phyloP scores from a whole-genome alignment of 2,888 invertebrate species.

The Ormyrus nitidulus region DNA sequence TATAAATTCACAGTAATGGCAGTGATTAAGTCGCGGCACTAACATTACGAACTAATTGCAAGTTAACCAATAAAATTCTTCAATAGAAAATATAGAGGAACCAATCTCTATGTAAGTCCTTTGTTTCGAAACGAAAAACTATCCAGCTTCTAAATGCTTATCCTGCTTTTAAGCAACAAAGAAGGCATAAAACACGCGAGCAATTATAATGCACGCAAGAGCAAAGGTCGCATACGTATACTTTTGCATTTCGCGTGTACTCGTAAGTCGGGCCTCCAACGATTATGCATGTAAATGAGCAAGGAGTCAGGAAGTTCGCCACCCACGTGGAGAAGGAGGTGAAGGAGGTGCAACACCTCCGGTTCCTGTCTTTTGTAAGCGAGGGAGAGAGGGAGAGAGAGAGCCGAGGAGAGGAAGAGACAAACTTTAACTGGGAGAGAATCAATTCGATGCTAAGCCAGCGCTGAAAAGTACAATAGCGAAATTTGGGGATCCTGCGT shows the following conservation, averaged over 20 bases:
- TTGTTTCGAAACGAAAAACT: background rate
- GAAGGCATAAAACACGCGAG: slow-evolving; percentile 11
- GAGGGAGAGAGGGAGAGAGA: slow-evolving; percentile 6
- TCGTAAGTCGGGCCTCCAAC: background rate
- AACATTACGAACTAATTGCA: too few relatives aligned
- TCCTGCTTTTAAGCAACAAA: background rate
- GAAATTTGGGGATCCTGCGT: slow-evolving; percentile 16
- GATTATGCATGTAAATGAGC: slow-evolving; percentile 54
- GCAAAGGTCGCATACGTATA: slow-evolving; percentile 34
- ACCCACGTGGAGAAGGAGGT: slow-evolving; percentile 49
- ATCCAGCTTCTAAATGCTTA: too few relatives aligned
- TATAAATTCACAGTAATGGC: too few relatives aligned
- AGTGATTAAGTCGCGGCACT: too few relatives aligned
- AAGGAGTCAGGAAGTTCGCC: slow-evolving; percentile 43
- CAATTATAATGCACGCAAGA: slow-evolving; percentile 22
- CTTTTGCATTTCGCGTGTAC: background rate
- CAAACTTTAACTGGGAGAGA: too few relatives aligned
- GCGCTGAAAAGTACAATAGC: slow-evolving; percentile 53
- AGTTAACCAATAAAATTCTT: too few relatives aligned
- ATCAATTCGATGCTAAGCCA: background rate
- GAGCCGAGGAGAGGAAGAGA: too few relatives aligned
- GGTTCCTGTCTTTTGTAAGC: slow-evolving; percentile 40
- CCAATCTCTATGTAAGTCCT: background rate
- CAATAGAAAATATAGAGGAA: too few relatives aligned
- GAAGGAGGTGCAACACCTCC: slow-evolving; percentile 55